Base-by-base conservation (phyloP, 2,888 invertebrate genomes). In the Meghimatium bilineatum region DNA sequence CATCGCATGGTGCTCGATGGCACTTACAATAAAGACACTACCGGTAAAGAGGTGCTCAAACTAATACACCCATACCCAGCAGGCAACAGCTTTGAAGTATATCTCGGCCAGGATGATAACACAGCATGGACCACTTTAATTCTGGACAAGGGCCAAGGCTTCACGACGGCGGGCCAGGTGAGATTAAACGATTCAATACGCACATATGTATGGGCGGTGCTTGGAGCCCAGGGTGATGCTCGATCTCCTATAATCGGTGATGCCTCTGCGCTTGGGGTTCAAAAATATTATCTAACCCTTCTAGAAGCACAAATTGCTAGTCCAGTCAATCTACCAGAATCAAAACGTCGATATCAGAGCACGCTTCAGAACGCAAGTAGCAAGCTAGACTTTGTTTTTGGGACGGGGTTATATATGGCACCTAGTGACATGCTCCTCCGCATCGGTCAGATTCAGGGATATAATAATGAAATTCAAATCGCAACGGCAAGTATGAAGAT, bases 351-450 rank as follows among this genome's bases (percentile, higher is more conserved):
- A 0, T 74, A 74, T 26, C 49, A 74, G 17, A 29, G 29, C 14
- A 52, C 29, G n/a, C 52, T 74, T 0, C 29, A 49, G 26, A 20
- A 74, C 44, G 74, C 74, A 2, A 0, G 49, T 29, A 14, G 14
- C 8, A 66, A 66, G 17, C 32, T 66, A 1, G 66, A 66, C 32
- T 66, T 17, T 32, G 32, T 44, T 20, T n/a, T 38, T 8, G 72
- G 44, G 0, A 17, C 5, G 14, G 38, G n/a, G 1, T 20, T 72
- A 20, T 74, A 52, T 17, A 74, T 74, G 74, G n/a, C 74, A 2
- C 74, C 74, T 5, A 74, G 49, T 29, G 74, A 74, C 36, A 74
- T 74, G 74, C 32, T 29, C 52, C 74, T 74, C 2, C 49, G 32
- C 26, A 74, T 74, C 10, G 74, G 74, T 20, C n/a, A 52, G n/a